A percentile compares a stretch with the other conserved stretches of the same genome.
phyloP scores from a whole-genome alignment of 2,797 vertebrate genomes.

The Chaetophractus vellerosus region DNA sequence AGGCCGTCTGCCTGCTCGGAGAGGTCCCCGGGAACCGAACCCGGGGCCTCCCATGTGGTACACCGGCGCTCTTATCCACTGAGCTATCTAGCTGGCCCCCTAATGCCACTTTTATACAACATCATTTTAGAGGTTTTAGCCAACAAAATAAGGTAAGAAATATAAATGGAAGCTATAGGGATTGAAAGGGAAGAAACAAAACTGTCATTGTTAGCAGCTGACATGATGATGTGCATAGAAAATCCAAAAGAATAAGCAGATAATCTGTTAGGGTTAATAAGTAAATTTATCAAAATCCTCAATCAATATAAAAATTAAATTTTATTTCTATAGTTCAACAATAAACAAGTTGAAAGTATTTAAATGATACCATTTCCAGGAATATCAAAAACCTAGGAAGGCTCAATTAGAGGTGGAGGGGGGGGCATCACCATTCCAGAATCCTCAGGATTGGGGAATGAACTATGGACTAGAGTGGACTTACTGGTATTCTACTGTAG shows the following conservation, averaged over 20 bases:
- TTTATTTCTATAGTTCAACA: constrained; percentile 42
- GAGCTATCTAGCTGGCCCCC: too few species aligned
- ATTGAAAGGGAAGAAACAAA: constrained; percentile 58
- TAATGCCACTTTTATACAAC: background rate
- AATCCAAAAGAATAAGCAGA: constrained; percentile 47
- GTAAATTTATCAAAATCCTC: background rate
- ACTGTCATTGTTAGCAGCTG: background rate
- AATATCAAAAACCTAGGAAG: background rate
- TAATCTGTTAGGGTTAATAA: constrained; percentile 11
- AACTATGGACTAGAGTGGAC: too few species aligned
- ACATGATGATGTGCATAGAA: background rate
- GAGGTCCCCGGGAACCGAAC: too few species aligned
- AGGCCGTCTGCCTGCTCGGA: too few species aligned
- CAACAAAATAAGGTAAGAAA: constrained; percentile 47
- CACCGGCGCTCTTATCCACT: too few species aligned
- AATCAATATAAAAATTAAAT: background rate
- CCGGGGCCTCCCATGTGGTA: too few species aligned
- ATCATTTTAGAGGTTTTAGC: background rate
- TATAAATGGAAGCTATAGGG: background rate
- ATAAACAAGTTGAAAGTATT: background rate
- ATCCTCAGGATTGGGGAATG: too few species aligned
- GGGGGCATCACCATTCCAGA: too few species aligned
- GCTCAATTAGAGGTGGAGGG: too few species aligned
- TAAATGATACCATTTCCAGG: background rate
- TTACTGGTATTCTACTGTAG: too few species aligned